phyloP scores from a whole-genome alignment of 2,113 vertebrate species.

The Pachyramphus minor region DNA sequence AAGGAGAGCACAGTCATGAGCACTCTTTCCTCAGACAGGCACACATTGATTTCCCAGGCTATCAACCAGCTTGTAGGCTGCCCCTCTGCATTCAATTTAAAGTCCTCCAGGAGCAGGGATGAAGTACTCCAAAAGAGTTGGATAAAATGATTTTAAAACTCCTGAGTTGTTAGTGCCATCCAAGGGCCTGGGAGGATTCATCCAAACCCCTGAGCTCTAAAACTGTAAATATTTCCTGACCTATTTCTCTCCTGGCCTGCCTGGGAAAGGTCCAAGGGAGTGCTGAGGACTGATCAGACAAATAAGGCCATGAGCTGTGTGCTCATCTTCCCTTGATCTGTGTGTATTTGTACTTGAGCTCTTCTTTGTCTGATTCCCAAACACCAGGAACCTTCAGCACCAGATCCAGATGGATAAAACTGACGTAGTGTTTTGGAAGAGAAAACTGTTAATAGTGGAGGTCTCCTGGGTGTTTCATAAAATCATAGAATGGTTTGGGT shows the following conservation, averaged over 20 bases:
- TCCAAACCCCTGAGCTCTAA: not conserved
- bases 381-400: not conserved
- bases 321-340: not conserved
- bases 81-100: not conserved
- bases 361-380: not conserved
- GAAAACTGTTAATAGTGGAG: not conserved
- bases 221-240: not conserved
- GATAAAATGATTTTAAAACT: not conserved
- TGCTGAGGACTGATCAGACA: not conserved
- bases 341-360: not conserved
- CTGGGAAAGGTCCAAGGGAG: not conserved
- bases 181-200: not conserved
- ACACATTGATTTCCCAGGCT: not conserved
- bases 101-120: not conserved
- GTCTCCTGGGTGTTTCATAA: not conserved
- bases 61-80: not conserved
- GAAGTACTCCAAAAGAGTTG: not conserved
- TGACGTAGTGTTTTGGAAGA: not conserved
- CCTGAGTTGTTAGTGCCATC: not conserved
- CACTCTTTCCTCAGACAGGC: not conserved
- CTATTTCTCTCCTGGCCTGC: not conserved
- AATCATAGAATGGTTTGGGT: not conserved
- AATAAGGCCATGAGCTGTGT: not conserved
- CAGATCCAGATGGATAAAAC: not conserved
- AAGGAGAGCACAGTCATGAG: not conserved